These are phyloP conservation scores for Hipposideros larvatus DNA, from an alignment of 2,797 vertebrate genomes.

Conservation along the genomic window DNA sequence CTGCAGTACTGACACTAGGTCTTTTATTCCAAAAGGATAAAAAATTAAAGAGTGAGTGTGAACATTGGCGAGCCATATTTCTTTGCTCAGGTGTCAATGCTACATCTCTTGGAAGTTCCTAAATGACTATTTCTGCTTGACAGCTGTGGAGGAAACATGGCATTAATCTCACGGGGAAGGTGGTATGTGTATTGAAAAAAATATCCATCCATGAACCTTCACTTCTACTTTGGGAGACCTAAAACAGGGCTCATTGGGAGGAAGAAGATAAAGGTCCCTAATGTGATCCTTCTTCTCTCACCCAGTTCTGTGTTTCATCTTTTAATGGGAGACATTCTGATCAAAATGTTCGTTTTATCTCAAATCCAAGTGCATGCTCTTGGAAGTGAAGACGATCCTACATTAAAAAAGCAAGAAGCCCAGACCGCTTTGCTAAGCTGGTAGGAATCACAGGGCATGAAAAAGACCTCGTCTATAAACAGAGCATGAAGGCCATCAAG, in stretches of 20 bases:
- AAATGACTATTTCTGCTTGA: background rate
- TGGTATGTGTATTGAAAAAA: background rate
- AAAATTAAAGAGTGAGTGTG: background rate
- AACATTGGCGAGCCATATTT: background rate
- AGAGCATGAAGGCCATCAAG: rapidly evolving
- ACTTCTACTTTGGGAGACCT: background rate
- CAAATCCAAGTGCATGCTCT: background rate
- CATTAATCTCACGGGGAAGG: background rate
- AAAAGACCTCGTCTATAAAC: no score
- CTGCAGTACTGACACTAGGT: background rate
- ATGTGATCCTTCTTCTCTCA: background rate
- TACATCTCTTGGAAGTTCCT: background rate
- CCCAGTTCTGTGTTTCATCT: background rate
- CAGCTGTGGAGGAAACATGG: rapidly evolving
- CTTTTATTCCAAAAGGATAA: constrained; percentile 16
- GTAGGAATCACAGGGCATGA: rapidly evolving
- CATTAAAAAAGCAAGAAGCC: background rate
- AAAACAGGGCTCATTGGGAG: background rate
- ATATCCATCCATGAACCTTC: background rate
- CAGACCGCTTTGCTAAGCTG: background rate
- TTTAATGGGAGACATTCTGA: background rate
- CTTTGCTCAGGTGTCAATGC: background rate
- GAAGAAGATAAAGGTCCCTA: background rate
- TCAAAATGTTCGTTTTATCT: background rate
- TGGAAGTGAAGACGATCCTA: background rate